Base-by-base conservation (phyloP, 2,797 vertebrate species). In the Lepus oiostolus region DNA sequence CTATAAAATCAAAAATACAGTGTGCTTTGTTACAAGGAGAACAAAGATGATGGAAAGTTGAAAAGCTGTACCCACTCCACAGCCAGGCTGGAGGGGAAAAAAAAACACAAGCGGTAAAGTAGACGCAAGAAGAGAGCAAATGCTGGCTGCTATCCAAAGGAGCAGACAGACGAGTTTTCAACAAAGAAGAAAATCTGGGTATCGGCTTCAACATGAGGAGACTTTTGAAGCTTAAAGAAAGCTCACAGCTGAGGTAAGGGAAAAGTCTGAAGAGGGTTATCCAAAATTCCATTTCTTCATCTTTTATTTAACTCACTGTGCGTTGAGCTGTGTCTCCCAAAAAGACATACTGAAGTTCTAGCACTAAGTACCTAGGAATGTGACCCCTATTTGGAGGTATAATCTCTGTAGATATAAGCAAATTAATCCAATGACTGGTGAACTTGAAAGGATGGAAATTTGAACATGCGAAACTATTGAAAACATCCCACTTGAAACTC, bases 261-360 rank as follows among this genome's bases (percentile, higher is more conserved):
- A 71, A 81, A 96, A 60, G 2, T 50, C 77, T 63, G 24, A 91
- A 82, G 80, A 82, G 21, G 60, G 47, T 62, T 83, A 2, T 58
- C 60, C 52, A 58, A 86, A 88, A 84, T 79, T 87, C 50, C 21
- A 88, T 62, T 95, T 90, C 24, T 85, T 75, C 17, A 83, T 22
- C 81, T 85, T 85, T 82, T 12, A 94, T 42, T 90, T 79, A 95
- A 86, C 42, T 89, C 76, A 30, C 4, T 67, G 28, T 42, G 12
- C 16, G 68, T 32, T 91, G n/a, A 90, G 91, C 6, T 63, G 19
- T 77, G 30, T 79, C 58, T 58, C 47, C 58, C 67, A 17, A 50
- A 85, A 95, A 71, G 52, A n/a, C 68, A 85, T 30, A 22, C 4
- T 75, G 47, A 91, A 75, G 10, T 90, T 65, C 80, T 90, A 86